These are phyloP conservation scores for Drosophila putrida DNA, from an alignment of 2,888 invertebrate species.

Conservation along the genomic window DNA sequence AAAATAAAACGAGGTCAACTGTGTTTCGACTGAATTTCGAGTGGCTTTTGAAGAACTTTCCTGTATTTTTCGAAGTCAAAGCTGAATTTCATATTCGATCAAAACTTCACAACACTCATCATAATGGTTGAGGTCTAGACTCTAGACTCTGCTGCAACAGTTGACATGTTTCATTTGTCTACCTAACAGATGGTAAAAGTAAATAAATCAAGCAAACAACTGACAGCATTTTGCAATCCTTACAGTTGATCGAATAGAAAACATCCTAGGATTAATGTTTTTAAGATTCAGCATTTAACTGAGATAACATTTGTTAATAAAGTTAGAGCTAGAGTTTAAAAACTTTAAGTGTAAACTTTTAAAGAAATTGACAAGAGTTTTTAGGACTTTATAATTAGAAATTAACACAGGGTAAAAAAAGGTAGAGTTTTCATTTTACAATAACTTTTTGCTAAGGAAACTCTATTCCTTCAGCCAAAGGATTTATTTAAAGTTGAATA, in stretches of 20 bases:
- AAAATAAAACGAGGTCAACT: conserved; percentile 55
- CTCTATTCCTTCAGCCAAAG: too few species aligned
- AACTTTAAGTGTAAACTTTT: too few species aligned
- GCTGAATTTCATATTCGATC: conserved; percentile 30
- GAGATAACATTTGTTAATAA: too few species aligned
- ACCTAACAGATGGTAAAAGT: conserved; percentile 27
- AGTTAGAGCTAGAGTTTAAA: too few species aligned
- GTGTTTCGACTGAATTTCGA: conserved; percentile 38
- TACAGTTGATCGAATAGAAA: background rate
- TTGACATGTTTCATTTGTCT: conserved; percentile 28
- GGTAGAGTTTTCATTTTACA: too few species aligned
- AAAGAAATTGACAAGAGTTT: too few species aligned
- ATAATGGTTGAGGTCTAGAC: background rate
- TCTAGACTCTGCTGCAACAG: conserved; percentile 12
- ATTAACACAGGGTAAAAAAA: too few species aligned
- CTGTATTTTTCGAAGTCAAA: background rate
- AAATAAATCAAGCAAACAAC: conserved; percentile 4
- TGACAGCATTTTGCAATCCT: too few species aligned
- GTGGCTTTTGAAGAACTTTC: conserved; percentile 42
- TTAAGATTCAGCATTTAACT: too few species aligned
- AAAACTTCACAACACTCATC: conserved; percentile 36
- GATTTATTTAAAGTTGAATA: background rate
- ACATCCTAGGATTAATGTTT: background rate
- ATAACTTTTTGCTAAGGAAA: too few species aligned
- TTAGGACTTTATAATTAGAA: too few species aligned